A percentile compares a stretch with the other conserved stretches of the same genome.
phyloP scores from a whole-genome alignment of 1,140 invertebrate genomes.

The Oryzaephilus surinamensis region DNA sequence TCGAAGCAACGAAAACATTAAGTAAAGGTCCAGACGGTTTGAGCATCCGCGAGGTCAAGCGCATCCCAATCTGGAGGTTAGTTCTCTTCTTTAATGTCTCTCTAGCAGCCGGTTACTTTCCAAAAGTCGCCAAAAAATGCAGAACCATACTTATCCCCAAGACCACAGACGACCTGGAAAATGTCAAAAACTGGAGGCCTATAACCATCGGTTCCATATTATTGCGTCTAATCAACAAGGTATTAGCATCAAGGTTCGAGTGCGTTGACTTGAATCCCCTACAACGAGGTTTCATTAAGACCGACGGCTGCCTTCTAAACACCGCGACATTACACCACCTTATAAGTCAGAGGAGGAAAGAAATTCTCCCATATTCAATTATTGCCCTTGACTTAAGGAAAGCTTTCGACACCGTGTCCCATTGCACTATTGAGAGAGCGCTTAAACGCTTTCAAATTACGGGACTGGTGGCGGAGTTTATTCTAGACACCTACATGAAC shows the following conservation, averaged over 20 bases:
- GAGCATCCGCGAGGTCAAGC: too few species aligned
- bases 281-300: conserved; percentile 3
- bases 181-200: conserved; percentile 2
- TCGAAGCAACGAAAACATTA: too few species aligned
- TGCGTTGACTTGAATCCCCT: neutral
- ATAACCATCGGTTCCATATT: neutral
- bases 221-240: neutral
- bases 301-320: conserved; percentile 2
- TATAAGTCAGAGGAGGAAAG: neutral
- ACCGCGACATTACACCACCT: neutral
- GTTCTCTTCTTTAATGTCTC: too few species aligned
- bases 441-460: neutral
- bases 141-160: conserved; percentile 3
- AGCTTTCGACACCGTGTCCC: conserved; percentile 7
- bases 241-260: neutral
- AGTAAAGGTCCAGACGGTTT: too few species aligned
- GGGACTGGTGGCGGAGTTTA: neutral
- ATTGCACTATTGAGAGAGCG: neutral
- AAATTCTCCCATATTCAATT: neutral
- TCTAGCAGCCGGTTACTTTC: too few species aligned
- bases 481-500: neutral
- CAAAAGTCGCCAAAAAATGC: too few species aligned
- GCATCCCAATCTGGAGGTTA: too few species aligned
- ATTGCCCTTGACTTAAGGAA: conserved; percentile 2
- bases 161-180: neutral